Evolutionary conservation across 1,140 invertebrate genomes (phyloP), one percentile per base, ranked within the genome.

Genomic region (Lasioglossum albipes): DNA sequence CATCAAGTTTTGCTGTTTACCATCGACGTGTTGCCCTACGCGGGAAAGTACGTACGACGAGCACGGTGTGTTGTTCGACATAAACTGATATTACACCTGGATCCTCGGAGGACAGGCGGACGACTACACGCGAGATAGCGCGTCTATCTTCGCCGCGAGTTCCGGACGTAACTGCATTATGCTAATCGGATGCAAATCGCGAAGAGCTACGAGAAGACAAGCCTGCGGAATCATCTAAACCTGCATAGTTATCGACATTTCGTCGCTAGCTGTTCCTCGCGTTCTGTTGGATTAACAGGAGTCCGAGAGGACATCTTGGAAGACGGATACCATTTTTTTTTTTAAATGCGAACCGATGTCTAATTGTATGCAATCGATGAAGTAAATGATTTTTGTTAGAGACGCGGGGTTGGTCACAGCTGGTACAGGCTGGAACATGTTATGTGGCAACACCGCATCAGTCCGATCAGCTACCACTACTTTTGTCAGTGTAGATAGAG

Each of bases 151-250:
- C 18, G 45, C 41, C 42, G 45, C 41, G 52, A 75, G 81, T 75
- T 76, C 62, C 74, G 77, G 75, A 69, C 61, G 75, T 74, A 83
- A 70, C 78, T 82, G 81, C 83, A 89, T 90, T 90, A 91, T 89
- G 88, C 84, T 91, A 91, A 91, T 89, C 61, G 31, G 72, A 90
- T 91, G 90, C 81, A 89, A 91, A 91, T 91, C 86, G 85, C 78
- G 64, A 77, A 85, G 69, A 83, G 77, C 52, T 73, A 69, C 80
- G 73, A 74, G 83, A 76, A 65, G 76, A 82, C 73, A 75, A 75
- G 71, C 18, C 42, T 71, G 73, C 76, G 52, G 73, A 45, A 71
- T 16, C 68, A 59, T 67, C 64, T 59, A 41, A 74, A 81, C 64
- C 67, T 59, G 45, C 3, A 73, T 76, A 76, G 76, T 54, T 75